Base-by-base conservation (phyloP, 2,797 vertebrate genomes). In the Sebastes melanostomus region DNA sequence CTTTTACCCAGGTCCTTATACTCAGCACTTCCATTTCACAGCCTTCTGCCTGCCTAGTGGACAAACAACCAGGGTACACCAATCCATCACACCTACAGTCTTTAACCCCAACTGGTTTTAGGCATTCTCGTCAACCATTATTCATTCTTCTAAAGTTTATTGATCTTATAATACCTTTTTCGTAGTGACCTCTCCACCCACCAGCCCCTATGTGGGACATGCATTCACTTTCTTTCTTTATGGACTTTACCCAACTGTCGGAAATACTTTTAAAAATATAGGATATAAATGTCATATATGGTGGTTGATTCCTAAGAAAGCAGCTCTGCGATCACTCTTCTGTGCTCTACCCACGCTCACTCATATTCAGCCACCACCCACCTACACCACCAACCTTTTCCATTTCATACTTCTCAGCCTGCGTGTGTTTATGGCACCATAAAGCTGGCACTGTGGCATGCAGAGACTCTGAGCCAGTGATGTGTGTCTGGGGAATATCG, bases 341-440 rank as follows among this genome's bases (percentile, higher is more conserved):
- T 65, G 58, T 61, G 55, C 83, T 70, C 34, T 55, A 59, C 83
- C 78, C 75, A 81, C 72, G 22, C 85, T 77, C 67, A 73, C 77
- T 91, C 69, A 69, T 86, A 75, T 75, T 84, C 66, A 79, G 81
- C 71, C 71, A 58, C 55, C 81, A 81, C 66, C 90, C 74, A 80
- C 86, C 77, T 73, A 80, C 73, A 68, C 13, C 79, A 60, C 25
- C 77, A 88, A 61, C 38, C 34, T 74, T 88, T 83, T 82, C 75
- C 58, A 87, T 94, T 90, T 90, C 85, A 92, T 86, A 80, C 84
- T 83, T 55, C 74, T 83, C 78, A 75, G 77, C 63, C 73, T 61
- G 62, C 27, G 32, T 75, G 54, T 66, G 78, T 93, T 91, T 90
- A 91, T 88, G 83, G 88, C 82, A 29, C 80, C 76, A 85, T 93